Conservation (phyloP, 30 jellyfish, hydroid and myxozoan genomes). For the Pelagia noctiluca region DNA sequence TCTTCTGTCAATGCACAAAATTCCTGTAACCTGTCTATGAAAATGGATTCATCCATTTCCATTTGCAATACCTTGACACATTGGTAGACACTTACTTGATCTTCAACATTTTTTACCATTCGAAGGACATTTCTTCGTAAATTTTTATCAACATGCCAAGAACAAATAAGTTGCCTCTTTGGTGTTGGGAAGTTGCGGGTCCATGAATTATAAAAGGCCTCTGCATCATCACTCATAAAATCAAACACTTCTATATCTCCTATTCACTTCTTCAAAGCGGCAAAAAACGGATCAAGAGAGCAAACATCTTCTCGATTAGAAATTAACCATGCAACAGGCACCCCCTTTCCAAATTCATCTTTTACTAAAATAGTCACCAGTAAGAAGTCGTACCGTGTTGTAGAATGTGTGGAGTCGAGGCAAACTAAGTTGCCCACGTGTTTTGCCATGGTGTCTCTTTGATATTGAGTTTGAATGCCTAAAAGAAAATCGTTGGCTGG, state of each 20-base stretch:
- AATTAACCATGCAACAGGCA: conserved; percentile 41
- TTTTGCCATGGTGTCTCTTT: neutral
- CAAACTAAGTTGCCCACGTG: neutral
- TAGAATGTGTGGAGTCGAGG: conserved; percentile 24
- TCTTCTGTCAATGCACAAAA: conserved; percentile 8
- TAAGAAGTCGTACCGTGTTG: conserved; percentile 16
- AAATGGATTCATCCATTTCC: neutral
- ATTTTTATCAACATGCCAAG: conserved; percentile 56
- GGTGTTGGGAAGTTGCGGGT: neutral
- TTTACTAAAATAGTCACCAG: conserved; percentile 23
- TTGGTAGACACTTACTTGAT: neutral
- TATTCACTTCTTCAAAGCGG: neutral
- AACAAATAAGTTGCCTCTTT: conserved; percentile 10
- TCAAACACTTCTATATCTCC: conserved; percentile 4
- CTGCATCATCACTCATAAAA: conserved; percentile 31
- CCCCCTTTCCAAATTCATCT: conserved; percentile 43
- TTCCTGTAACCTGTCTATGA: neutral
- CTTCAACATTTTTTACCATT: neutral
- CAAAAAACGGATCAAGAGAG: conserved; percentile 23
- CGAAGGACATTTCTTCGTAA: neutral
- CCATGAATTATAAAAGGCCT: conserved; percentile 30
- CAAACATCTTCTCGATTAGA: conserved; percentile 19
- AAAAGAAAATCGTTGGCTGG: neutral
- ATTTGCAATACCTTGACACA: neutral
- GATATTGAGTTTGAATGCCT: conserved; percentile 10